Percentiles rank a stretch among this genome's conserved stretches.
These are phyloP conservation scores for Euthynnus affinis DNA, from an alignment of 2,797 vertebrate genomes.

Conservation along the genomic window DNA sequence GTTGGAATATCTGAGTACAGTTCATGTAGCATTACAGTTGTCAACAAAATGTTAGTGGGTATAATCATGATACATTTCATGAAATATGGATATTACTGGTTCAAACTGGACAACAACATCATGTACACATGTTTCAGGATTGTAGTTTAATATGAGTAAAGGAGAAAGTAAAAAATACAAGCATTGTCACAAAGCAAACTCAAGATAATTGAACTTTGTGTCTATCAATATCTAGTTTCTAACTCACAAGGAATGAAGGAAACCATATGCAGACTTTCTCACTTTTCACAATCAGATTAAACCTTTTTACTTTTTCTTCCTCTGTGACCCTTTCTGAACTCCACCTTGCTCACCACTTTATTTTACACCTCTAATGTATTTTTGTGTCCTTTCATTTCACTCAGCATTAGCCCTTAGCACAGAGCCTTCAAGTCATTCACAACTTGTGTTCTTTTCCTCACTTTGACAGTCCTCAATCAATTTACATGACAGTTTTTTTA, in stretches of 20 bases:
- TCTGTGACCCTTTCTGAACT: background rate
- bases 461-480: background rate
- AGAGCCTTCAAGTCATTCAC: constrained; percentile 7
- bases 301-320: background rate
- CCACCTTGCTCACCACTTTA: background rate
- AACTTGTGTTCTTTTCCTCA: background rate
- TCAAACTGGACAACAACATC: background rate
- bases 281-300: constrained; percentile 14
- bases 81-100: background rate
- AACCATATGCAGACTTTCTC: background rate
- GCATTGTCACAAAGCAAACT: constrained; percentile 4
- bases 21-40: background rate
- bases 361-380: background rate
- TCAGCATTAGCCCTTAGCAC: background rate
- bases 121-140: too few relatives aligned
- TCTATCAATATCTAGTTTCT: background rate
- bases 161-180: background rate
- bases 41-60: background rate
- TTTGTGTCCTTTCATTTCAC: background rate
- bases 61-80: background rate
- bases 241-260: background rate
- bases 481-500: background rate
- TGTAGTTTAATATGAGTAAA: background rate
- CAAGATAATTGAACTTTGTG: background rate
- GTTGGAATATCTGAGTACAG: background rate